Evolutionary conservation across 2,797 vertebrate genomes (phyloP).

Genomic region (Microcaecilia unicolor): DNA sequence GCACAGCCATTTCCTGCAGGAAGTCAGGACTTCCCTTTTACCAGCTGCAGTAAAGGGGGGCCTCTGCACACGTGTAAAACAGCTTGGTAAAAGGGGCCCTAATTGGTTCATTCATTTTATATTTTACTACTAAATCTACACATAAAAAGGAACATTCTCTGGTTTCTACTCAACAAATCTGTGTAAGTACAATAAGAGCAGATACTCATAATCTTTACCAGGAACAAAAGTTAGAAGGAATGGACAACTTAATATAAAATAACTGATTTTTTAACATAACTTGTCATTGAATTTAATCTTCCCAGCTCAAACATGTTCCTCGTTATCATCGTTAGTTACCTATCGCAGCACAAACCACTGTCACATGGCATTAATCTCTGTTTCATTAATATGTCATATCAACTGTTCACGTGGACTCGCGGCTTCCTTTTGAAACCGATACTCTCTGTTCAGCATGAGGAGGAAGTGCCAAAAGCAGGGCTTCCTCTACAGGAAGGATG

Average conservation of each 20-base stretch:
- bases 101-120: no score
- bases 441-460: slow-evolving; percentile 9
- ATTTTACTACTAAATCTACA: no score
- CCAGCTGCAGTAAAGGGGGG: no score
- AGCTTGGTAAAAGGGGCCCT: no score
- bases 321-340: slow-evolving; percentile 20
- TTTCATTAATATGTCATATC: slow-evolving; percentile 22
- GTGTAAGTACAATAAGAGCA: no score
- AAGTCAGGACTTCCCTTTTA: no score
- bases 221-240: no score
- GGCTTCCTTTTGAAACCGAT: slow-evolving; percentile 46
- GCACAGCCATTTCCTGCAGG: no score
- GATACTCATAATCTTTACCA: no score
- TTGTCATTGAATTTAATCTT: not conserved
- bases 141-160: not conserved
- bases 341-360: slow-evolving; percentile 11
- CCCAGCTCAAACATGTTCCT: slow-evolving; percentile 13
- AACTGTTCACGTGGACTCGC: slow-evolving; percentile 4
- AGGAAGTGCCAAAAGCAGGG: slow-evolving; percentile 37
- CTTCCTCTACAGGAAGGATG: slow-evolving; percentile 54
- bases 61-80: no score
- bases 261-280: slow-evolving; percentile 14
- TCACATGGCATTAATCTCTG: slow-evolving; percentile 32
- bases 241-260: accelerated
- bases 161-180: no score